Percentiles rank a stretch among this genome's conserved stretches.
Conservation (phyloP, 2,888 invertebrate genomes). For the Blomia tropicalis region DNA sequence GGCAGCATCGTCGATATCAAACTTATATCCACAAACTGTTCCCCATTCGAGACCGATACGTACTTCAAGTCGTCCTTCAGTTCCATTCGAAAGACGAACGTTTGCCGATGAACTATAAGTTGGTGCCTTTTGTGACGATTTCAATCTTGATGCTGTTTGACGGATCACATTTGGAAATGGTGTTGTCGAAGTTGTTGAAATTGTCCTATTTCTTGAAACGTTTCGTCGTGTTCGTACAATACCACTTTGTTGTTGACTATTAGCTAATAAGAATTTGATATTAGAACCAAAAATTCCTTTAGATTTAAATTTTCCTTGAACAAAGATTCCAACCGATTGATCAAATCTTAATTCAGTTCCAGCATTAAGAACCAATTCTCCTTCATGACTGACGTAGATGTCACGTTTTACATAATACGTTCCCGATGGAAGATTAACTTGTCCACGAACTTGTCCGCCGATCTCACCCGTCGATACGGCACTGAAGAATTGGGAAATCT, state of each 20-base stretch:
- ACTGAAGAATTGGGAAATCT: conserved; percentile 28
- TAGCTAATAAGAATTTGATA: conserved; percentile 28
- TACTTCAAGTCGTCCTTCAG: conserved; percentile 66
- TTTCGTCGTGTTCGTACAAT: too few relatives aligned
- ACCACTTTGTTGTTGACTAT: not conserved
- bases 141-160: not conserved
- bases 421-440: conserved; percentile 44
- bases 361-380: conserved; percentile 65
- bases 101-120: conserved; percentile 1
- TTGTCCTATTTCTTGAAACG: not conserved
- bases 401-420: conserved; percentile 82
- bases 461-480: conserved; percentile 38
- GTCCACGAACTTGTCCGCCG: conserved; percentile 84
- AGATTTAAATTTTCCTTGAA: conserved; percentile 67
- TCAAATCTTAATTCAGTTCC: conserved; percentile 76
- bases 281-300: conserved; percentile 32
- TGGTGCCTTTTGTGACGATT: conserved; percentile 25
- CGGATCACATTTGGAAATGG: not conserved
- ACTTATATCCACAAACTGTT: conserved; percentile 88
- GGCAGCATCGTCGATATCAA: conserved; percentile 79
- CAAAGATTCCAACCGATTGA: conserved; percentile 73
- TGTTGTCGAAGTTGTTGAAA: not conserved
- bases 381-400: conserved; percentile 83
- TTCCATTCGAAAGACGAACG: conserved; percentile 64
- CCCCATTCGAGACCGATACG: conserved; percentile 78